Evolutionary conservation across 2,113 vertebrate genomes (phyloP), one percentile per base, ranked within the genome.

Genomic region (Scomber japonicus): DNA sequence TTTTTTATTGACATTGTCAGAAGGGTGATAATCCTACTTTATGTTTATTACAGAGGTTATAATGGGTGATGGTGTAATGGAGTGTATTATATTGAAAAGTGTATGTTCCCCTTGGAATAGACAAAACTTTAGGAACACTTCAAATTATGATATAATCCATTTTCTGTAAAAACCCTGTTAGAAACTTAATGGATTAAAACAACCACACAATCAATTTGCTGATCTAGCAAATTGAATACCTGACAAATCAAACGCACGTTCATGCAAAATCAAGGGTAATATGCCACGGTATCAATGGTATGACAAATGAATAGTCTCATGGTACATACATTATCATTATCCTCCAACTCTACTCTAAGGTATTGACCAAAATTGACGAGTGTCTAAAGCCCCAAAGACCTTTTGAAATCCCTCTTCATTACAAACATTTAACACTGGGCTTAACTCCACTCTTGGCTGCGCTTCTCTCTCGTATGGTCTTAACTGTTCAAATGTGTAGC

Each of bases 401-500:
- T 27, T 27, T 27, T 27, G 24, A 27, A 57, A 24, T 57, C 63
- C 72, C 35, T 79, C 54, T 13, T 69, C 14, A 61, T 44, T 48
- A 40, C 50, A 30, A 24, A 56, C 50, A 61, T 68, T 16, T 31
- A 78, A 68, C 57, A 62, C 49, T 16, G 51, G 44, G 13, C 13
- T 69, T 48, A 75, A 68, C 75, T 53, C 35, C 68, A 71, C 21
- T 67, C 50, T 64, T 78, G 53, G 63, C 21, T 67, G 72, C 49
- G 49, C 50, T 10, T 13, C 59, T 75, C 16, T 31, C 3, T 61
- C 17, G 46, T 30, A 21, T 67, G 40, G 27, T 40, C 35, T 40
- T 35, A 35, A 35, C 31, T 35, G 7, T 59, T 31, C 35, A 65
- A n/a, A 61, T 24, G 45, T 61, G 40, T 31, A 19, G 10, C 11